phyloP scores from a whole-genome alignment of 2,797 vertebrate species.

The Acrocephalus scirpaceus region DNA sequence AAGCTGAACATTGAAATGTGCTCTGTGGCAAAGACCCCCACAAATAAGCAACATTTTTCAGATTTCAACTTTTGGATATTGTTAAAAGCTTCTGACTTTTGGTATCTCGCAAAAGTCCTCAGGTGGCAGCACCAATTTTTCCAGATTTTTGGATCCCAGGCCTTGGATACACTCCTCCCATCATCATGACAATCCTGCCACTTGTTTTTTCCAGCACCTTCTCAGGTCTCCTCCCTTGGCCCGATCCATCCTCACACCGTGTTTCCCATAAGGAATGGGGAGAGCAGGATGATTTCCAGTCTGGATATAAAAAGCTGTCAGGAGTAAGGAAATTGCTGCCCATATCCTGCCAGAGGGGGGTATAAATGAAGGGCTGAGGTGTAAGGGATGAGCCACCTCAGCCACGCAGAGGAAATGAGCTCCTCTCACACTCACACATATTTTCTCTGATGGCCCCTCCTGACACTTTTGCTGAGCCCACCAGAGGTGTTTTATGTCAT shows the following conservation, averaged over 20 bases:
- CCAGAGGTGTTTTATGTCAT: background rate
- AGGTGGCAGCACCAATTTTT: background rate
- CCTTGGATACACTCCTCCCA: background rate
- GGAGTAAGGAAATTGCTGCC: constrained; percentile 22
- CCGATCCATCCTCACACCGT: background rate
- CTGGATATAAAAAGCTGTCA: background rate
- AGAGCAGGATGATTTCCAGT: background rate
- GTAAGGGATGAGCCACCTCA: background rate
- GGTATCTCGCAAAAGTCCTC: background rate
- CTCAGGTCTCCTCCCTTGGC: background rate
- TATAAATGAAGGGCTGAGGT: background rate
- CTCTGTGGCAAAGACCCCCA: background rate
- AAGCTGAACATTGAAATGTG: background rate
- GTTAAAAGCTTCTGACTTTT: background rate
- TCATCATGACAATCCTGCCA: background rate
- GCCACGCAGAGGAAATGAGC: background rate
- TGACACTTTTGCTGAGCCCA: background rate
- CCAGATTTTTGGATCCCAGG: background rate
- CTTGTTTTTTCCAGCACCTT: background rate
- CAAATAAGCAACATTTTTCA: background rate
- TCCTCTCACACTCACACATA: background rate
- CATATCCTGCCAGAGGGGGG: background rate
- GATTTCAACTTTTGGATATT: background rate
- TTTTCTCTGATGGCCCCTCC: background rate
- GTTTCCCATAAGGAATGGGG: background rate